These are phyloP conservation scores for Opisthocomus hoazin DNA, from an alignment of 2,113 vertebrate genomes.

Conservation along the genomic window DNA sequence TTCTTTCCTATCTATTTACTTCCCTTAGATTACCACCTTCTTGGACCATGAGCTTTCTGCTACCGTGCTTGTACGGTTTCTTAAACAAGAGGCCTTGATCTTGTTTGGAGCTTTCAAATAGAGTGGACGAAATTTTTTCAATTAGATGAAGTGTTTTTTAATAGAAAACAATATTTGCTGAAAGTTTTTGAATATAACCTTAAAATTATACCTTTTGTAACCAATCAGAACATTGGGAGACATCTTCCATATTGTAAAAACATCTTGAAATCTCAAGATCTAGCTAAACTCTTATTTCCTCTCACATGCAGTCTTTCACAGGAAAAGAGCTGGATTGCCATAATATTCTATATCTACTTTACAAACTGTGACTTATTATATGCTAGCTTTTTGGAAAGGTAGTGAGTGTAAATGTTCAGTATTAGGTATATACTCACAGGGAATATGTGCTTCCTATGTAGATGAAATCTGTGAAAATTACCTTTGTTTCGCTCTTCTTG, in stretches of 20 bases:
- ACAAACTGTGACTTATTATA: not conserved
- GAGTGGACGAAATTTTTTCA: not conserved
- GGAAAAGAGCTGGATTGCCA: not conserved
- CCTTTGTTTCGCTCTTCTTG: not conserved
- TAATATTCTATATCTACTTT: not conserved
- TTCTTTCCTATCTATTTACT: not conserved
- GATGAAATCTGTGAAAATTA: not conserved
- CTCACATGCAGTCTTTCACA: not conserved
- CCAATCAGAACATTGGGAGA: not conserved
- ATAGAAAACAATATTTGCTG: not conserved
- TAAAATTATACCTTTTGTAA: not conserved
- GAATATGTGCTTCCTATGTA: not conserved
- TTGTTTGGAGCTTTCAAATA: not conserved
- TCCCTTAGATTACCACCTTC: not conserved
- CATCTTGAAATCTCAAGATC: not conserved
- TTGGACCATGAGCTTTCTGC: not conserved
- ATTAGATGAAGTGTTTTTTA: not conserved
- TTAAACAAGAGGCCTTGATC: not conserved
- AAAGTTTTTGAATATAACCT: not conserved
- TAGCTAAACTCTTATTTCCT: not conserved
- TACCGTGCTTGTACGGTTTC: not conserved
- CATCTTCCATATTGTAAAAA: not conserved
- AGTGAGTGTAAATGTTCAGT: not conserved
- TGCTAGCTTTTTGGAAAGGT: not conserved
- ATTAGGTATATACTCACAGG: not conserved